phyloP scores from a whole-genome alignment of 2,797 vertebrate species.

The Acestrorhynchus altus region DNA sequence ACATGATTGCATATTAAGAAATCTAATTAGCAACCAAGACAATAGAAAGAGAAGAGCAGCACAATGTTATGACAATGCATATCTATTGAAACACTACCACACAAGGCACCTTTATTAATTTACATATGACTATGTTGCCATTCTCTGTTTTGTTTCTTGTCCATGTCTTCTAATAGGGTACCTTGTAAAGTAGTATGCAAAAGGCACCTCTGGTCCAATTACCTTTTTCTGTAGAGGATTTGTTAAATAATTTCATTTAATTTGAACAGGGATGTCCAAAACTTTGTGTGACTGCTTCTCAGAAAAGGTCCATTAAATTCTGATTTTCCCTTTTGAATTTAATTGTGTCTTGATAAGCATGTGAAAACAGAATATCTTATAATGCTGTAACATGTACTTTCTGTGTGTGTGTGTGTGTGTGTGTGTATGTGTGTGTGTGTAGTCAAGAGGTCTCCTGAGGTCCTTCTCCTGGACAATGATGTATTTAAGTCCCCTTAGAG shows the following conservation, averaged over 20 bases:
- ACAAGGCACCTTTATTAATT: not conserved
- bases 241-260: no score
- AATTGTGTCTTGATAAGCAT: not conserved
- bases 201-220: no score
- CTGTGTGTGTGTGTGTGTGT: slow-evolving; percentile 23
- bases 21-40: slow-evolving; percentile 78
- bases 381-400: slow-evolving; percentile 26
- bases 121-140: not conserved
- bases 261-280: no score
- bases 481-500: slow-evolving; percentile 76
- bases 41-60: slow-evolving; percentile 66
- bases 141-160: not conserved
- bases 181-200: no score
- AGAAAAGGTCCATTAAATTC: not conserved
- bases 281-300: no score
- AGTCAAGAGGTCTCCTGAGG: slow-evolving; percentile 74
- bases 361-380: not conserved
- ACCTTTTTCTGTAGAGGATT: no score
- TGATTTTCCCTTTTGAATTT: not conserved
- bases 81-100: slow-evolving; percentile 11
- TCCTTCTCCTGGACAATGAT: slow-evolving; percentile 78
- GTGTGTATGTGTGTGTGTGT: slow-evolving; percentile 61
- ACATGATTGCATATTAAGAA: slow-evolving; percentile 82
- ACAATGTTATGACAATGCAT: slow-evolving; percentile 26
- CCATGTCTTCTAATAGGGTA: no score